A percentile compares a stretch with the other conserved stretches of the same genome.
These are phyloP conservation scores for Myotis vivesi DNA, from an alignment of 2,797 vertebrate species.

Conservation along the genomic window DNA sequence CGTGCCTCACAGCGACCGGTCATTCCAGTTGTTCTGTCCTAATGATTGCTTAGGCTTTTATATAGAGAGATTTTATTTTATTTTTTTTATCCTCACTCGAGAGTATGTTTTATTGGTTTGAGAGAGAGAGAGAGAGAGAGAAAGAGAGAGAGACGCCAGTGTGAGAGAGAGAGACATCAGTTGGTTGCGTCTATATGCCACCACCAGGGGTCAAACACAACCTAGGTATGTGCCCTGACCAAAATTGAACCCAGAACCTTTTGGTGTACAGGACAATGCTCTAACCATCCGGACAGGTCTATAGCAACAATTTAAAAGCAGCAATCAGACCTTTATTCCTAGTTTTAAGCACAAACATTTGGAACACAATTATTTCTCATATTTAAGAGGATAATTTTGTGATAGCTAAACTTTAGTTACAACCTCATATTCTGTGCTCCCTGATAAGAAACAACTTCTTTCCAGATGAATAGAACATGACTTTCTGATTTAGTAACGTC, in stretches of 20 bases:
- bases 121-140: neutral
- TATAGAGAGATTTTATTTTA: neutral
- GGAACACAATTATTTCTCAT: slow-evolving; percentile 1
- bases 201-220: neutral
- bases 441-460: neutral
- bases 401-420: neutral
- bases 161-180: neutral
- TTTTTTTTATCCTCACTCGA: neutral
- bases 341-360: slow-evolving; percentile 30
- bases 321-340: slow-evolving; percentile 5
- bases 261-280: neutral
- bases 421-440: neutral
- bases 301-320: neutral
- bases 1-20: no score
- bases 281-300: neutral
- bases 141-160: neutral
- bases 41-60: no score
- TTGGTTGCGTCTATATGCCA: neutral
- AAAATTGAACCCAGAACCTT: neutral
- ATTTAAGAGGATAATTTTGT: neutral
- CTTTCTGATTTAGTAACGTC: neutral
- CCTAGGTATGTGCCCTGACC: neutral
- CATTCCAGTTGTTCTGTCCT: no score
- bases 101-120: neutral
- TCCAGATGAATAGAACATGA: neutral